Conservation (phyloP, 2,113 vertebrate genomes). For the Gymnorhina tibicen region DNA sequence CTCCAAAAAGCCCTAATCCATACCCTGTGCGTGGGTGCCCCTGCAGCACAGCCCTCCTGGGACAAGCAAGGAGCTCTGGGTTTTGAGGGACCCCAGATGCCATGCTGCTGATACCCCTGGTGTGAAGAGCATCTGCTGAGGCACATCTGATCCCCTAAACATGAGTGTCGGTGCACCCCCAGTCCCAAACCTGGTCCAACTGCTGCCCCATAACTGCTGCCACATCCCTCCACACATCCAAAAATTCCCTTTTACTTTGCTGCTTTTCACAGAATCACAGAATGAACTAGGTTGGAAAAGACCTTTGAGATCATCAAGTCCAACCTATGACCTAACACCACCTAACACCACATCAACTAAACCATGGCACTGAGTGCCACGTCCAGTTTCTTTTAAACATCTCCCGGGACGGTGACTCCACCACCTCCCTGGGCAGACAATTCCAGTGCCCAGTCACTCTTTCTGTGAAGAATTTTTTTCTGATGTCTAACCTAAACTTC, state of each 20-base stretch:
- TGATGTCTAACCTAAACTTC: background rate
- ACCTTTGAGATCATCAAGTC: background rate
- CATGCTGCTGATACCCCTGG: accelerated
- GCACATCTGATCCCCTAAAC: background rate
- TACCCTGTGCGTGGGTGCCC: accelerated
- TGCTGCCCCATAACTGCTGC: background rate
- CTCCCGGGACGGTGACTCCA: background rate
- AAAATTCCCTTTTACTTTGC: background rate
- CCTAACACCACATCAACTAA: background rate
- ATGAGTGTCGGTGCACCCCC: accelerated
- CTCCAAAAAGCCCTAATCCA: background rate
- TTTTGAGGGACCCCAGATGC: background rate
- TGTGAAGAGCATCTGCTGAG: background rate
- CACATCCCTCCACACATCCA: background rate
- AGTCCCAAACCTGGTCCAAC: background rate
- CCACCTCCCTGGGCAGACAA: background rate
- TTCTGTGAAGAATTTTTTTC: background rate
- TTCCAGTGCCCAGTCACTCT: background rate
- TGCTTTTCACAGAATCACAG: background rate
- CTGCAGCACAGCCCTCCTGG: background rate
- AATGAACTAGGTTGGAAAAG: background rate
- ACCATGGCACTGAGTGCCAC: background rate
- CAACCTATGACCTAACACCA: background rate
- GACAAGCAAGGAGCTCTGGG: background rate
- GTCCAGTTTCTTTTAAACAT: background rate